Percentiles rank a stretch among this genome's conserved stretches.
Conservation (phyloP, 2,888 invertebrate genomes). For the Cheiracanthium punctorium region DNA sequence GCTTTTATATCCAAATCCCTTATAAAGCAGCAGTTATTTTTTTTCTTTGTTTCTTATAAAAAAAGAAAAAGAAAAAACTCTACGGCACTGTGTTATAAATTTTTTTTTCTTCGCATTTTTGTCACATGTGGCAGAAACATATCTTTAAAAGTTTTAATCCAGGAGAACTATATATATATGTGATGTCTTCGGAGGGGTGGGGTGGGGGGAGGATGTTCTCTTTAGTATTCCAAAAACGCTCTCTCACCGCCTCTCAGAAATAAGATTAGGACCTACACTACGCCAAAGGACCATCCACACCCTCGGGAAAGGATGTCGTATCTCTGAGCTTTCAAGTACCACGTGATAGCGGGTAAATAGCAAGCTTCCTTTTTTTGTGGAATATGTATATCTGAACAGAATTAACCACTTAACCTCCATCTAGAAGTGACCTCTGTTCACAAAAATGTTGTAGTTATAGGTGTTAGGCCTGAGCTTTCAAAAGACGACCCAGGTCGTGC, state of each 20-base stretch:
- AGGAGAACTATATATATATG: no score
- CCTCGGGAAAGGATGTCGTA: conserved; percentile 16
- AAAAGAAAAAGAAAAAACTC: no score
- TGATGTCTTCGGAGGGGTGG: no score
- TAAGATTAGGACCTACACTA: conserved; percentile 31
- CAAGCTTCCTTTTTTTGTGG: background rate
- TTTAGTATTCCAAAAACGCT: conserved; percentile 13
- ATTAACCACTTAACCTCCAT: conserved; percentile 60
- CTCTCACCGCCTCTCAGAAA: conserved; percentile 21
- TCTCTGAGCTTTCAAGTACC: conserved; percentile 46
- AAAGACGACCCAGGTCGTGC: background rate
- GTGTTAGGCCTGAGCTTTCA: conserved; percentile 41
- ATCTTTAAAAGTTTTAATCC: no score
- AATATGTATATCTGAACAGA: conserved; percentile 26
- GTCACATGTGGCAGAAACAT: no score
- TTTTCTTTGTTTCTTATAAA: no score
- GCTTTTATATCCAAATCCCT: no score
- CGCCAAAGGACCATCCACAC: conserved; percentile 25
- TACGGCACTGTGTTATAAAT: no score
- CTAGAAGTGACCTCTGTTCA: conserved; percentile 58
- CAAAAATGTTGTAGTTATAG: conserved; percentile 66
- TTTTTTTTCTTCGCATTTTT: no score
- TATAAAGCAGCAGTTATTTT: no score
- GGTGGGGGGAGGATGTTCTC: background rate
- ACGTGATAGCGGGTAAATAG: conserved; percentile 25